A percentile compares a stretch with the other conserved stretches of the same genome.
phyloP scores from a whole-genome alignment of 2,113 vertebrate genomes.

The Semnopithecus entellus region DNA sequence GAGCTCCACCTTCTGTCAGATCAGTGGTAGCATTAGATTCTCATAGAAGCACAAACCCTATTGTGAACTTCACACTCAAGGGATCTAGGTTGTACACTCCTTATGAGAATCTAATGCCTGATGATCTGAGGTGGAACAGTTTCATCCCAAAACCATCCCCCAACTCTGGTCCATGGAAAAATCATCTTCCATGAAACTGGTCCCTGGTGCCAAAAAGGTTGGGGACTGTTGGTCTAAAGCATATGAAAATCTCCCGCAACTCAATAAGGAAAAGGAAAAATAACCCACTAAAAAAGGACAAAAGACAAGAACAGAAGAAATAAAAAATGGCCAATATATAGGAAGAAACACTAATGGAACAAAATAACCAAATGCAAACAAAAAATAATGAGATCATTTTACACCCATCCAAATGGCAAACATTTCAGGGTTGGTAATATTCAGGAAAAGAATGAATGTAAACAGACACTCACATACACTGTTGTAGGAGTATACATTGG shows the following conservation, averaged over 20 bases:
- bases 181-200: too few species aligned
- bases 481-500: background rate
- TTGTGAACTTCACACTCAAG: too few species aligned
- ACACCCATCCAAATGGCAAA: background rate
- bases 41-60: too few species aligned
- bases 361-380: background rate
- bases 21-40: too few species aligned
- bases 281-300: background rate
- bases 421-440: background rate
- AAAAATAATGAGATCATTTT: background rate
- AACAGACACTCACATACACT: fast-evolving
- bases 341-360: background rate
- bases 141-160: too few species aligned
- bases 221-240: background rate
- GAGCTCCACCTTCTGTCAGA: too few species aligned
- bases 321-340: background rate
- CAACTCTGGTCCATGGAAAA: too few species aligned
- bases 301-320: background rate
- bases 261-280: background rate
- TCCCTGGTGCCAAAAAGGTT: too few species aligned
- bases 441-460: background rate
- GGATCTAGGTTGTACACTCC: too few species aligned
- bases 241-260: background rate
- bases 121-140: too few species aligned
- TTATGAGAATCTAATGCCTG: too few species aligned